These are phyloP conservation scores for Meta bourneti DNA, from an alignment of 2,888 invertebrate genomes.

Conservation along the genomic window DNA sequence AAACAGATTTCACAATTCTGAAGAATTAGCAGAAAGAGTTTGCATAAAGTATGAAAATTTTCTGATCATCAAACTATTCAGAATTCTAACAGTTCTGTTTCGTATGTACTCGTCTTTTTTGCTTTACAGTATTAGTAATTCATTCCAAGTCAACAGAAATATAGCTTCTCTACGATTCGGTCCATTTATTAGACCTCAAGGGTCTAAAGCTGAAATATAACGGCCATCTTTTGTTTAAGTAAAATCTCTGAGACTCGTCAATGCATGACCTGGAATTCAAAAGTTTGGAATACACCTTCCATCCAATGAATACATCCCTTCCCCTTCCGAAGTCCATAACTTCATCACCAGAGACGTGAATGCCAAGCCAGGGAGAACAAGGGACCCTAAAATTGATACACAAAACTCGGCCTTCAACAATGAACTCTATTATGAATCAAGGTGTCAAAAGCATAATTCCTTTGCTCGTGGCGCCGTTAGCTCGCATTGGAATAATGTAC, in stretches of 20 bases:
- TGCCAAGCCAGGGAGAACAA: constrained; percentile 1
- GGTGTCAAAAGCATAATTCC: constrained; percentile 54
- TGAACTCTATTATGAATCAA: constrained; percentile 37
- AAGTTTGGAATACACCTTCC: not conserved
- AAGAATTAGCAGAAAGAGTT: too few relatives aligned
- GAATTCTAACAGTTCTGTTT: too few relatives aligned
- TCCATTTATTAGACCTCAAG: too few relatives aligned
- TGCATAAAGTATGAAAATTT: too few relatives aligned
- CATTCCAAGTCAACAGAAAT: too few relatives aligned
- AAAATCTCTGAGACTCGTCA: not conserved
- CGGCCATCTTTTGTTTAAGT: not conserved
- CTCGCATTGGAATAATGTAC: not conserved
- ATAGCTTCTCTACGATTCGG: too few relatives aligned
- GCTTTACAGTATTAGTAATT: too few relatives aligned
- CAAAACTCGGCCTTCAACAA: constrained; percentile 14
- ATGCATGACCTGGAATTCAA: not conserved
- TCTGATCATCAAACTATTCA: too few relatives aligned
- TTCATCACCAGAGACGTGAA: constrained; percentile 7
- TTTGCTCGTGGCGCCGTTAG: not conserved
- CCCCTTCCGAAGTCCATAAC: not conserved
- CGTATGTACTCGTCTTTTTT: too few relatives aligned
- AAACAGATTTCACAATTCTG: too few relatives aligned
- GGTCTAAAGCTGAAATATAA: not conserved
- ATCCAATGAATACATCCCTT: not conserved
- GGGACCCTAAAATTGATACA: not conserved